Conservation (phyloP, 2,797 vertebrate species). For the Hylomyscus alleni region DNA sequence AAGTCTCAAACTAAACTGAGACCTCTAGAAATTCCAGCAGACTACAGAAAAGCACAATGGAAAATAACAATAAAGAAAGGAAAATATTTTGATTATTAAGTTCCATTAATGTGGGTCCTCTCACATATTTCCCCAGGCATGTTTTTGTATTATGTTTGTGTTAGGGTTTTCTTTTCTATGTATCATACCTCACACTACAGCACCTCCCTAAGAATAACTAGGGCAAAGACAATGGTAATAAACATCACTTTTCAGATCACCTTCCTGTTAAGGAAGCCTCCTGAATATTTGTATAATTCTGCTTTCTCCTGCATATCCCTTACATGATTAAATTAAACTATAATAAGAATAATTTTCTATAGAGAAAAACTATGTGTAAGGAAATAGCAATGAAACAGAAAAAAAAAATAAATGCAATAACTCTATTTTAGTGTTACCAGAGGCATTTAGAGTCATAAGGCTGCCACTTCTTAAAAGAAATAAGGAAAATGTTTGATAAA, state of each 20-base stretch:
- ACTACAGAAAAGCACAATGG: conserved; percentile 32
- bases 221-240: conserved; percentile 20
- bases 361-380: conserved; percentile 22
- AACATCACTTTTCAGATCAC: conserved; percentile 2
- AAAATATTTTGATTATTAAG: conserved; percentile 51
- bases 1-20: conserved; percentile 70
- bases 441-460: neutral
- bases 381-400: conserved; percentile 26
- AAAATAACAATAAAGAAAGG: neutral
- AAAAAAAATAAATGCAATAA: conserved; percentile 31
- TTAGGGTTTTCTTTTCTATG: neutral
- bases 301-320: conserved; percentile 2
- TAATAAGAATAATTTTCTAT: conserved; percentile 53
- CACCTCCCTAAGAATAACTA: conserved; percentile 23
- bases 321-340: conserved; percentile 63
- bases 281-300: conserved; percentile 48
- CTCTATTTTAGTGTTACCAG: neutral
- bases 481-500: neutral
- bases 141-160: neutral
- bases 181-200: neutral
- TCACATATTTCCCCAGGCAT: conserved; percentile 8
- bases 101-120: conserved; percentile 50
- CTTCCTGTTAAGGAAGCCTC: conserved; percentile 28
- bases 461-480: neutral
- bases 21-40: conserved; percentile 52